Conservation (phyloP, 1,140 invertebrate genomes). For the Forficula auricularia region DNA sequence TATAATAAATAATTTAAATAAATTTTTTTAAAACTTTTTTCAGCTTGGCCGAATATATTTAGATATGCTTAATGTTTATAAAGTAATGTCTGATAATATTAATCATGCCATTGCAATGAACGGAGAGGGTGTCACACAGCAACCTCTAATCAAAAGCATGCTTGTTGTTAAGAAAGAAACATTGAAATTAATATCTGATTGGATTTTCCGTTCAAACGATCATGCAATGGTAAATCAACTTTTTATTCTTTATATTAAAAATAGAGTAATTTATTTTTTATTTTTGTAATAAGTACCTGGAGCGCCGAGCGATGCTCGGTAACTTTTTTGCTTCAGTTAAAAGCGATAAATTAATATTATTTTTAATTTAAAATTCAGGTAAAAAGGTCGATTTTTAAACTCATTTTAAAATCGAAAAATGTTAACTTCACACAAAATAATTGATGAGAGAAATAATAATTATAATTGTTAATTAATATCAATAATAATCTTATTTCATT, state of each 20-base stretch:
- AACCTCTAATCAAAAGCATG: slow-evolving; percentile 96
- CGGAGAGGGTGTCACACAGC: slow-evolving; percentile 90
- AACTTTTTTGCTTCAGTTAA: no score
- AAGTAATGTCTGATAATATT: slow-evolving; percentile 98
- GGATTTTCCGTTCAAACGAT: slow-evolving; percentile 84
- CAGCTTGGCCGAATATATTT: slow-evolving; percentile 88
- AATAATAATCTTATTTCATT: no score
- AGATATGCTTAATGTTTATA: slow-evolving; percentile 99
- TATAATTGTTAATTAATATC: no score
- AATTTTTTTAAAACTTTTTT: slow-evolving; percentile 15
- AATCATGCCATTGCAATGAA: slow-evolving; percentile 87
- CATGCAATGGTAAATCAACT: slow-evolving; percentile 47
- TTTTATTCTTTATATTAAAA: no score
- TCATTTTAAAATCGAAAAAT: no score
- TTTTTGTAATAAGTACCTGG: neutral
- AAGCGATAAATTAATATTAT: no score
- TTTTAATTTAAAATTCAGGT: no score
- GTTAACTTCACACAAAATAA: no score
- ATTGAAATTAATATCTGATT: slow-evolving; percentile 92
- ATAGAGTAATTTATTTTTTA: no score
- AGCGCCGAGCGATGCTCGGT: no score
- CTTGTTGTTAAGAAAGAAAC: slow-evolving; percentile 98
- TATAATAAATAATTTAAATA: neutral
- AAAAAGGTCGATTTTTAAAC: no score
- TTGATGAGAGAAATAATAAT: no score